phyloP scores from a whole-genome alignment of 2,888 invertebrate genomes.

The Loripinus fragilis region DNA sequence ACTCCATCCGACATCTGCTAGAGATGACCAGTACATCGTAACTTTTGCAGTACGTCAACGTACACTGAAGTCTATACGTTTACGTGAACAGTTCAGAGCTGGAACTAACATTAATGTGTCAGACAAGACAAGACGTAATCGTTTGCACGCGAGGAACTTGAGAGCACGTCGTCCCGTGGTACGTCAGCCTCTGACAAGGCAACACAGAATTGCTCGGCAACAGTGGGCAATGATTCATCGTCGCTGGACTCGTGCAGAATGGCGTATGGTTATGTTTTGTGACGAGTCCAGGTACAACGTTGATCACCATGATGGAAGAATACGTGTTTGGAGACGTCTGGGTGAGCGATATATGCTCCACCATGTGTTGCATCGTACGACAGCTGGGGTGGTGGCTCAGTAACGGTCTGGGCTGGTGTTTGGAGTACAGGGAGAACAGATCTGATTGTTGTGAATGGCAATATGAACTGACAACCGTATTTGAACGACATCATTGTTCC shows the following conservation, averaged over 20 bases:
- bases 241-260: too few relatives aligned
- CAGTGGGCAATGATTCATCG: slow-evolving; percentile 4
- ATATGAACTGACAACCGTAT: slow-evolving; percentile 6
- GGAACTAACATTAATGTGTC: too few relatives aligned
- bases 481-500: background rate
- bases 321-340: background rate
- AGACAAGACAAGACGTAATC: slow-evolving; percentile 6
- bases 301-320: too few relatives aligned
- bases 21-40: background rate
- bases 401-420: too few relatives aligned
- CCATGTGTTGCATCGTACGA: background rate
- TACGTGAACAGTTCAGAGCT: too few relatives aligned
- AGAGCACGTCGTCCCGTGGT: slow-evolving; percentile 16
- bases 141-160: too few relatives aligned
- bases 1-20: background rate
- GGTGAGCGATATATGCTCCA: background rate
- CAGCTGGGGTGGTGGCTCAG: too few relatives aligned
- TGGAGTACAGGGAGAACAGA: too few relatives aligned
- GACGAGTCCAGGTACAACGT: too few relatives aligned
- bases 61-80: too few relatives aligned
- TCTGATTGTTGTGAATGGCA: too few relatives aligned
- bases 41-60: background rate
- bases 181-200: background rate
- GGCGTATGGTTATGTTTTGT: too few relatives aligned
- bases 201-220: background rate